Conservation (phyloP, 1,140 invertebrate species). For the Drosophila persimilis region DNA sequence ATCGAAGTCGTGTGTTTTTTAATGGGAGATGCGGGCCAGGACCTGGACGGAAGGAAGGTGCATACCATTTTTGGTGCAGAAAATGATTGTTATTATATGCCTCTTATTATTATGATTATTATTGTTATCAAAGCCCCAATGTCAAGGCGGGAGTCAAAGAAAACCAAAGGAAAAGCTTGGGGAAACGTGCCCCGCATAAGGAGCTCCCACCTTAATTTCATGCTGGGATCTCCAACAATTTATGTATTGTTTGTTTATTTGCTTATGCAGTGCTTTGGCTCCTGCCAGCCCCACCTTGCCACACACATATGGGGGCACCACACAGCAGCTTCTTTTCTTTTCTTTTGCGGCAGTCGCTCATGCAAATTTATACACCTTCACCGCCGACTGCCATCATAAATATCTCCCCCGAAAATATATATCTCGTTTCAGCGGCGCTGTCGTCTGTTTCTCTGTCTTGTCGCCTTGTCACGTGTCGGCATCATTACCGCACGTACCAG, state of each 20-base stretch:
- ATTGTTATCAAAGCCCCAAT: constrained; percentile 68
- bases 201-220: constrained; percentile 12
- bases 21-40: constrained; percentile 3
- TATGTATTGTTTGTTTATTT: constrained; percentile 81
- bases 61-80: constrained; percentile 57
- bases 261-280: constrained; percentile 74
- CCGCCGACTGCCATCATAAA: constrained; percentile 67
- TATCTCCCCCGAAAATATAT: constrained; percentile 65
- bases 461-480: constrained; percentile 75
- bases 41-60: background rate
- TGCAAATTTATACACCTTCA: constrained; percentile 79
- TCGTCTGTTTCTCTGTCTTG: constrained; percentile 31
- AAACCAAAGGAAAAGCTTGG: constrained; percentile 12
- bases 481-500: constrained; percentile 77
- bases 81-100: constrained; percentile 75
- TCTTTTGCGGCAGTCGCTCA: constrained; percentile 48
- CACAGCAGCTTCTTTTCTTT: constrained; percentile 6
- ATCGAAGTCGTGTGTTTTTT: constrained; percentile 34
- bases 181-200: constrained; percentile 61
- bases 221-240: constrained; percentile 60
- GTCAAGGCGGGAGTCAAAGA: constrained; percentile 42
- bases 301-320: constrained; percentile 8
- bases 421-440: constrained; percentile 72
- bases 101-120: constrained; percentile 63
- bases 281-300: constrained; percentile 15